Conservation (phyloP, 1,140 invertebrate species). For the Calephelis virginiensis region DNA sequence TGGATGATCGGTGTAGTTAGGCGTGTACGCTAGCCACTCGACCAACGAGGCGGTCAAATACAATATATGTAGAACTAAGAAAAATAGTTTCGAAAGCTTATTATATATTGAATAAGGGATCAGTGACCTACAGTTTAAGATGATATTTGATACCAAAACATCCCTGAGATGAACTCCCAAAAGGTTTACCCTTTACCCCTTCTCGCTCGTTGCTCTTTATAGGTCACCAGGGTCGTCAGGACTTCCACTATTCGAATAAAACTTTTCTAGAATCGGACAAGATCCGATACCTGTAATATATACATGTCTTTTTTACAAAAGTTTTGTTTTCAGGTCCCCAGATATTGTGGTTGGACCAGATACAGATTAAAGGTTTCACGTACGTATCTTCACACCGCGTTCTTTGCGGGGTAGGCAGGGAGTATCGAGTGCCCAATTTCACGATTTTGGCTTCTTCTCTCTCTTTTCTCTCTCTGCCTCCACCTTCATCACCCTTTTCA, state of each 20-base stretch:
- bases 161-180: constrained; percentile 8
- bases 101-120: not conserved
- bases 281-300: constrained; percentile 4
- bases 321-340: not conserved
- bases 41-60: too few relatives aligned
- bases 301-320: not conserved
- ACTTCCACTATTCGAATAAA: not conserved
- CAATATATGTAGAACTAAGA: not conserved
- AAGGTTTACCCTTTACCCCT: constrained; percentile 7
- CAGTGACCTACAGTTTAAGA: not conserved
- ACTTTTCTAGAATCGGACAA: not conserved
- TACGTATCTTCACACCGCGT: too few relatives aligned
- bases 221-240: not conserved
- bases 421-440: too few relatives aligned
- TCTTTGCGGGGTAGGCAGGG: too few relatives aligned
- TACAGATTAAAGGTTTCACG: too few relatives aligned
- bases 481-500: too few relatives aligned
- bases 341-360: not conserved
- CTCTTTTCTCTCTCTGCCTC: too few relatives aligned
- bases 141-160: not conserved
- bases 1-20: too few relatives aligned
- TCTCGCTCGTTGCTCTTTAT: not conserved
- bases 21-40: too few relatives aligned
- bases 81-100: not conserved
- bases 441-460: too few relatives aligned